Conservation (phyloP, 2,888 invertebrate genomes). For the Patella ulyssiponensis region DNA sequence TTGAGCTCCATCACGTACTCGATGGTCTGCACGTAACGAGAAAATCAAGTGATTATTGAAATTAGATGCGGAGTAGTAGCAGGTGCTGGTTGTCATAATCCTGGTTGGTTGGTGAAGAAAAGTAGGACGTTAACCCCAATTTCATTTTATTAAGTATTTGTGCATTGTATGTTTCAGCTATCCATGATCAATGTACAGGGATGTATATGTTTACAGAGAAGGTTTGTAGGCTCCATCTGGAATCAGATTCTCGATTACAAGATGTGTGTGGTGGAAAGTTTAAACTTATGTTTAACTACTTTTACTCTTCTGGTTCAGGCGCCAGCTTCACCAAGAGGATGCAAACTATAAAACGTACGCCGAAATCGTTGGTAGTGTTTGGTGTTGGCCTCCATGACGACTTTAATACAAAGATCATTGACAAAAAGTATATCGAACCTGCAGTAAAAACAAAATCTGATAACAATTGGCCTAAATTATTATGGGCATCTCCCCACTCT, state of each 20-base stretch:
- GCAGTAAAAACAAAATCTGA: not conserved
- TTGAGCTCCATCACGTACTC: too few species aligned
- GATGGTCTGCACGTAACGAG: too few species aligned
- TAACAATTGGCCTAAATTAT: not conserved
- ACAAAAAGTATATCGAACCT: constrained; percentile 15
- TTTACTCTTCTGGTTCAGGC: constrained; percentile 10
- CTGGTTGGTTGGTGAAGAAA: too few species aligned
- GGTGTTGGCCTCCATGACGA: constrained; percentile 36
- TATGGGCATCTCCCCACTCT: not conserved
- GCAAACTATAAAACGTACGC: constrained; percentile 10
- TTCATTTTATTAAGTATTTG: too few species aligned
- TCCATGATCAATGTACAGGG: constrained; percentile 16
- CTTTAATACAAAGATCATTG: constrained; percentile 19
- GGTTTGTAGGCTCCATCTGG: constrained; percentile 19
- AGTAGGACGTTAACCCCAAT: too few species aligned
- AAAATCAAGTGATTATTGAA: too few species aligned
- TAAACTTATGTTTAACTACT: constrained; percentile 25
- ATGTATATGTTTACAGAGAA: constrained; percentile 34
- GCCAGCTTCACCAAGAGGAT: constrained; percentile 14
- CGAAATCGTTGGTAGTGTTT: constrained; percentile 28
- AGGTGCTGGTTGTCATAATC: too few species aligned
- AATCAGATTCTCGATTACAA: not conserved
- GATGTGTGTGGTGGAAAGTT: constrained; percentile 21
- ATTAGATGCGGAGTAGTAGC: too few species aligned
- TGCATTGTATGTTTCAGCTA: constrained; percentile 1